Evolutionary conservation across 2,113 vertebrate genomes (phyloP), one percentile per base, ranked within the genome.

Genomic region (Aepyceros melampus): DNA sequence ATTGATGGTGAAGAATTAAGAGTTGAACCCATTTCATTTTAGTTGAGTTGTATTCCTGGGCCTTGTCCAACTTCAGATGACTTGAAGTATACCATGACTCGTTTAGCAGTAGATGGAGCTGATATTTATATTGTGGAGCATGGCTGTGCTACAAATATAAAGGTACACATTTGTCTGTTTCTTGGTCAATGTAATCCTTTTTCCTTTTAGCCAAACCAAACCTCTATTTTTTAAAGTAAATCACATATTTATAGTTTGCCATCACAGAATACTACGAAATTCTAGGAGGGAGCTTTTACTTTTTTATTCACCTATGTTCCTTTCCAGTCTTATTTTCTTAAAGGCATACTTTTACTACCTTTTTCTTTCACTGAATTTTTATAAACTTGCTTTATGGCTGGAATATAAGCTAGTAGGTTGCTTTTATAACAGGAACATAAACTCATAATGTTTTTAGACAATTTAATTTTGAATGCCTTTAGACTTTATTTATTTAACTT

Each of bases 21-120:
- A n/a, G 9, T 51, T 40, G 10, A 40, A 5, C 58, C 17, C n/a
- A 85, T 93, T n/a, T 90, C n/a, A 84, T 55, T 97, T 96, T 82
- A 99, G 99, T 97, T 99, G 97, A 99, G 98, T 95, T 99, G 99
- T 96, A 97, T 99, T 92, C 99, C 99, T 43, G 99, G 99, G 45
- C 99, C 99, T 8, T 99, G 99, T 97, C 99, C 99, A 93, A 99
- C 99, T 1, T 99, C 99, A 5, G 99, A 99, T 98, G 99, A 99
- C 71, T 98, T 99, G 49, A 99, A 99, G 96, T 99, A 99, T 97
- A 99, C 99, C 4, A 99, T 99, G 99, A 99, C 99, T 31, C 99
- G 99, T 14, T 96, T 99, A 94, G 99, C 99, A 14, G 98, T 99
- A 93, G 99, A 99, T 91, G 99, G 99, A 95, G 99, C 99, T n/a